Evolutionary conservation across 2,113 vertebrate species (phyloP), one percentile per base, ranked within the genome.

Genomic region (Callospermophilus lateralis): DNA sequence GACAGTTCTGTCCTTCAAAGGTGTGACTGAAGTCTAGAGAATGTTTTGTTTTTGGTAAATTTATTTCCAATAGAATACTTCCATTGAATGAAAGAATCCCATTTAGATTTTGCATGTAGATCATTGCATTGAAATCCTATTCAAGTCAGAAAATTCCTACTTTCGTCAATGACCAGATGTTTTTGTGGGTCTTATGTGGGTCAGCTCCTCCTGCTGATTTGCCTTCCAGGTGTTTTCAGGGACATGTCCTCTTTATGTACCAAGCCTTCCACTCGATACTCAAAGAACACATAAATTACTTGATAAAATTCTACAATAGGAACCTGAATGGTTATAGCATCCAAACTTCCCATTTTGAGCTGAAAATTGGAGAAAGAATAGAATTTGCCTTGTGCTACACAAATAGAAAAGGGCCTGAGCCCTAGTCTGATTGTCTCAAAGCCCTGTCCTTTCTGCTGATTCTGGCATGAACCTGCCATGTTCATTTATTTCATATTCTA

Each of bases 291-390:
- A 26, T 65, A n/a, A 37, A 17, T 78, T 22, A 20, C 17, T 8
- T 58, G 15, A 61, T 76, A 58, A 87, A 84, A 81, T 51, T 45
- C 65, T 73, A 90, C 51, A 61, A 30, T 55, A 90, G 89, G 65
- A 74, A 68, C 45, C 84, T 0, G 6, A 32, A 53, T 42, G n/a
- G n/a, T 65, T 74, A 78, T 0, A 65, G 72, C 70, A 88, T 37
- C 48, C 81, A 45, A 32, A 70, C 48, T 84, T 92, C 74, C 87
- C 63, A 51, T 53, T 93, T 51, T 39, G 34, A 78, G 34, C 58
- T 84, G 77, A 96, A 76, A 37, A 58, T 74, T 68, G 61, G 68
- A 93, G 22, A 70, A n/a, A 90, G 55, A 86, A 81, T 19, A 87
- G 30, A 48, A 24, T 76, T 76, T 72, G 34, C 53, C 32, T 37